A percentile compares a stretch with the other conserved stretches of the same genome.
These are phyloP conservation scores for Copsychus sechellarum DNA, from an alignment of 2,113 vertebrate genomes.

Conservation along the genomic window DNA sequence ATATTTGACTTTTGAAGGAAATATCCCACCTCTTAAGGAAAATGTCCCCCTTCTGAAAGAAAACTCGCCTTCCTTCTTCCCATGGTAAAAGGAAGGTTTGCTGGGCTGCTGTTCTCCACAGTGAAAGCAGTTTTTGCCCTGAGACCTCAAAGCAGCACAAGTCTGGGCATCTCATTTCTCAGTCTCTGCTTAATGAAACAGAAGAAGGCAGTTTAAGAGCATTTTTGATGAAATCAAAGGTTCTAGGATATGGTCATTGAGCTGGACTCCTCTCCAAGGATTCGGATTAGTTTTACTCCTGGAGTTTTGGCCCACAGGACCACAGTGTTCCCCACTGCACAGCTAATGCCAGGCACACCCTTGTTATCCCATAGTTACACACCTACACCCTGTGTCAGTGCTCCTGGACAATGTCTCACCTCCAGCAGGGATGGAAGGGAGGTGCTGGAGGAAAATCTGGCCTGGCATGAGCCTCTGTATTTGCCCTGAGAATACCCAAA, in stretches of 20 bases:
- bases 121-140: not conserved
- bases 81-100: not conserved
- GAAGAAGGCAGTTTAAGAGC: not conserved
- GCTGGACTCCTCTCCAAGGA: not conserved
- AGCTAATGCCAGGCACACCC: not conserved
- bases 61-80: not conserved
- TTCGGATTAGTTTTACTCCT: accelerated
- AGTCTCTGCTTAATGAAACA: not conserved
- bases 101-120: not conserved
- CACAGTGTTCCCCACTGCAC: not conserved
- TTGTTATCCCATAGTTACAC: accelerated
- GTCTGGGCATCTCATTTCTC: not conserved
- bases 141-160: not conserved
- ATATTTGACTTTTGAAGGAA: not conserved
- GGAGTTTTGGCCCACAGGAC: not conserved
- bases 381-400: no score
- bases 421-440: not conserved
- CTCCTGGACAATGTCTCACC: not conserved
- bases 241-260: not conserved
- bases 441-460: not conserved
- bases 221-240: not conserved
- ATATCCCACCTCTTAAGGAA: not conserved
- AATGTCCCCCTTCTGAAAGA: not conserved
- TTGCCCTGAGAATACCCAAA: accelerated
- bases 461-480: not conserved